phyloP scores from a whole-genome alignment of 1,140 invertebrate species.

The Conus betulinus region DNA sequence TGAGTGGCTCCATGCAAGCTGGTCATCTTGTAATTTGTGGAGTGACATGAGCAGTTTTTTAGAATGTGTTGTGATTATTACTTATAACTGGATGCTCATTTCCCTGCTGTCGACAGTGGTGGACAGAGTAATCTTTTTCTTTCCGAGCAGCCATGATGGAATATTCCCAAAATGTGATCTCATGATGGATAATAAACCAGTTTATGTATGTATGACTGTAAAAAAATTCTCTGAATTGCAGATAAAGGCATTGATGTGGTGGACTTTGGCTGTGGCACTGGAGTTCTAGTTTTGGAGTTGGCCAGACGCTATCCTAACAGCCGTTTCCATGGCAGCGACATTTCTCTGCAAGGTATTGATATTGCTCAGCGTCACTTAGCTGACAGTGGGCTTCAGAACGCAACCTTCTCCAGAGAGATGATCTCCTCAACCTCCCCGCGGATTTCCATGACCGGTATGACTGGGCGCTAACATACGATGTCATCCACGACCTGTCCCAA shows the following conservation, averaged over 20 bases:
- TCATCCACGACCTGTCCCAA: conserved; percentile 35
- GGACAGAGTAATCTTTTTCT: too few species aligned
- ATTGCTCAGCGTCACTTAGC: conserved; percentile 24
- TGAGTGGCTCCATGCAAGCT: too few species aligned
- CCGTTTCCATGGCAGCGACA: conserved; percentile 41
- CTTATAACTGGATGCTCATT: too few species aligned
- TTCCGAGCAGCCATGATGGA: too few species aligned
- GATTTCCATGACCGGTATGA: conserved; percentile 17
- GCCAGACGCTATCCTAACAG: conserved; percentile 33
- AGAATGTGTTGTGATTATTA: too few species aligned
- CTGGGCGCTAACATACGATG: conserved; percentile 32
- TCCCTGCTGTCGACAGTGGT: too few species aligned
- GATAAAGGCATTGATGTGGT: conserved; percentile 30
- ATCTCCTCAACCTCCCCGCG: conserved; percentile 23
- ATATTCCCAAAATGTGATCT: too few species aligned
- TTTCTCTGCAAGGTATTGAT: conserved; percentile 5
- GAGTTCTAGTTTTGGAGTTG: conserved; percentile 26
- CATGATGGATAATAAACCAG: too few species aligned
- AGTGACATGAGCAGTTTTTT: too few species aligned
- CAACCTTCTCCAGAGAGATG: conserved; percentile 23
- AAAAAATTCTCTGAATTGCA: neutral
- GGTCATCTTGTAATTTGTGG: too few species aligned
- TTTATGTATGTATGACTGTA: too few species aligned
- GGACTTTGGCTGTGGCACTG: conserved; percentile 37
- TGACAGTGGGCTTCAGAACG: conserved; percentile 17